Conservation (phyloP, 2,888 invertebrate species). For the Dysmachus trigonus region DNA sequence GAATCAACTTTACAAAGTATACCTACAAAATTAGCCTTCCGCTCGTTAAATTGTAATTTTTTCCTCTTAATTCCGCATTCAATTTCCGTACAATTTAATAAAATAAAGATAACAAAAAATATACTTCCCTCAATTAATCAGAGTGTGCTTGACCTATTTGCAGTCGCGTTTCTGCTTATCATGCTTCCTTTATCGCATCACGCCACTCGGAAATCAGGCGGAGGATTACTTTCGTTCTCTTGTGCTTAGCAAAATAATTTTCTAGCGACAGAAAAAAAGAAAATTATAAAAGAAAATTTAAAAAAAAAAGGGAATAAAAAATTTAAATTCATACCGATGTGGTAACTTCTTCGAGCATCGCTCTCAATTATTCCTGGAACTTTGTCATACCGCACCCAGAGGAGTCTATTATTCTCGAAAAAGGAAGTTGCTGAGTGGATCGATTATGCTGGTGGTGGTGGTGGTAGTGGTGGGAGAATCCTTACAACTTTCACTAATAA, state of each 20-base stretch:
- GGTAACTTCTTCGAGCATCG: neutral
- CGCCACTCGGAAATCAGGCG: neutral
- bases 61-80: neutral
- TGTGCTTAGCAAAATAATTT: neutral
- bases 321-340: neutral
- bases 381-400: neutral
- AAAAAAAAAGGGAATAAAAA: neutral
- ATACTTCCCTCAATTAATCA: neutral
- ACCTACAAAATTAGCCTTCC: neutral
- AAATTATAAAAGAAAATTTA: neutral
- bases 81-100: neutral
- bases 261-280: neutral
- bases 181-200: neutral
- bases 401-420: neutral
- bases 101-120: neutral
- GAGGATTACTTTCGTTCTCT: neutral
- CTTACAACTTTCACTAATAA: conserved; percentile 19
- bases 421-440: neutral
- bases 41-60: neutral
- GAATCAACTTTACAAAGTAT: neutral
- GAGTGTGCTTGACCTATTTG: neutral
- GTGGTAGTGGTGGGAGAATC: neutral
- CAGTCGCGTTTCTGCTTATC: neutral
- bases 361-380: neutral
- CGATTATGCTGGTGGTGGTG: neutral